Evolutionary conservation across 1,140 invertebrate species (phyloP).

Genomic region (Calephelis virginiensis): DNA sequence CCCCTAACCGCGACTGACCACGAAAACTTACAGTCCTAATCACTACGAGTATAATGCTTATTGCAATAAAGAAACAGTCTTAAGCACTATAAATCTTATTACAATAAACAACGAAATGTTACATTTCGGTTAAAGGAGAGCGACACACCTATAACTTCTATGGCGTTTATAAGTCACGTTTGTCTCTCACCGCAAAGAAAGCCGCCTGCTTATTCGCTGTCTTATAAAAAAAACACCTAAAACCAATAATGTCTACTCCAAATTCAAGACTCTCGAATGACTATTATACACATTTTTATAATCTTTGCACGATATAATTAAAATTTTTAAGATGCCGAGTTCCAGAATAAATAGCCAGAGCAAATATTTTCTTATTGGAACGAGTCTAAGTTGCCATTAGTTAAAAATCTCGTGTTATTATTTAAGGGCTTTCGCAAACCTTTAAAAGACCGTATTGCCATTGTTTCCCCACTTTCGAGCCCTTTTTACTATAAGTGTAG

Average conservation of each 20-base stretch:
- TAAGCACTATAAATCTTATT: no score
- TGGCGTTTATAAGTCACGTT: no score
- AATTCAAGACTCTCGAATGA: constrained; percentile 9
- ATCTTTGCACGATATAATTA: constrained; percentile 10
- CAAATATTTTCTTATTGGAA: neutral
- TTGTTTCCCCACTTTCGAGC: constrained; percentile 52
- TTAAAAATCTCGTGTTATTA: neutral
- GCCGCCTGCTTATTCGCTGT: no score
- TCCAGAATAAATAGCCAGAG: constrained; percentile 1
- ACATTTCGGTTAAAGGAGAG: no score
- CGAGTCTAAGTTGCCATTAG: neutral
- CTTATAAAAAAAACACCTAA: neutral
- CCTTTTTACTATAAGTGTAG: constrained; percentile 43
- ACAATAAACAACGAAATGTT: no score
- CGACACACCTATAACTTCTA: no score
- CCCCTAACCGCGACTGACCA: no score
- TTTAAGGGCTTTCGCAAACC: neutral
- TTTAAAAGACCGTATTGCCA: constrained; percentile 42
- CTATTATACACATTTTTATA: neutral
- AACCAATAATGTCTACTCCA: constrained; percentile 3
- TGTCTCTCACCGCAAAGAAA: no score
- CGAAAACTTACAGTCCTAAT: no score
- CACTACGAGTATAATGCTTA: no score
- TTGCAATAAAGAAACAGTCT: no score
- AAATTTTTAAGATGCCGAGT: neutral